Conservation (phyloP, 2,888 invertebrate genomes). For the Chalcosyrphus nemorum region DNA sequence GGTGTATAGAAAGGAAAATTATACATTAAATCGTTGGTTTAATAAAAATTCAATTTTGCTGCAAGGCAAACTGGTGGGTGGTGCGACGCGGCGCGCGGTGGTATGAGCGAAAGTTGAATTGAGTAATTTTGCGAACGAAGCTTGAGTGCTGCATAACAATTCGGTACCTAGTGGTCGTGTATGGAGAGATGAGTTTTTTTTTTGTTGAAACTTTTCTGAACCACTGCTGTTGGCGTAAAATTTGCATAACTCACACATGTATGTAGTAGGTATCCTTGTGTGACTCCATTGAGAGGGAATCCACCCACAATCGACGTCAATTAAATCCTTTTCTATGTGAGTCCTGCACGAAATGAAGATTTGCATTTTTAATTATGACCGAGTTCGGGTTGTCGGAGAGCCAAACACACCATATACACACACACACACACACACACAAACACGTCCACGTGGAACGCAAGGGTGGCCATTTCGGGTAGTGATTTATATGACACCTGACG, state of each 20-base stretch:
- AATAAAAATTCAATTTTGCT: conserved; percentile 52
- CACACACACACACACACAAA: too few relatives aligned
- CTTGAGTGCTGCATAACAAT: conserved; percentile 15
- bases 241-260: conserved; percentile 56
- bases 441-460: too few relatives aligned
- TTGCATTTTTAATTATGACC: conserved; percentile 66
- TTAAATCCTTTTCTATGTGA: conserved; percentile 58
- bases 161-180: conserved; percentile 36
- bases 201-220: neutral
- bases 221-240: neutral
- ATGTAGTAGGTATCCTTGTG: neutral
- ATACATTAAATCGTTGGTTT: conserved; percentile 16
- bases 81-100: neutral
- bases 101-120: neutral
- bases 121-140: neutral
- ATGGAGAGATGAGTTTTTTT: conserved; percentile 13
- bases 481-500: conserved; percentile 62
- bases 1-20: conserved; percentile 9
- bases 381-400: too few relatives aligned
- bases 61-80: too few relatives aligned
- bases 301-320: conserved; percentile 55
- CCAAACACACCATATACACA: neutral
- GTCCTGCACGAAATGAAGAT: conserved; percentile 62
- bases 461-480: conserved; percentile 10
- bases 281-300: conserved; percentile 6